A percentile compares a stretch with the other conserved stretches of the same genome.
These are phyloP conservation scores for Acleris literana DNA, from an alignment of 2,888 invertebrate genomes.

Conservation along the genomic window DNA sequence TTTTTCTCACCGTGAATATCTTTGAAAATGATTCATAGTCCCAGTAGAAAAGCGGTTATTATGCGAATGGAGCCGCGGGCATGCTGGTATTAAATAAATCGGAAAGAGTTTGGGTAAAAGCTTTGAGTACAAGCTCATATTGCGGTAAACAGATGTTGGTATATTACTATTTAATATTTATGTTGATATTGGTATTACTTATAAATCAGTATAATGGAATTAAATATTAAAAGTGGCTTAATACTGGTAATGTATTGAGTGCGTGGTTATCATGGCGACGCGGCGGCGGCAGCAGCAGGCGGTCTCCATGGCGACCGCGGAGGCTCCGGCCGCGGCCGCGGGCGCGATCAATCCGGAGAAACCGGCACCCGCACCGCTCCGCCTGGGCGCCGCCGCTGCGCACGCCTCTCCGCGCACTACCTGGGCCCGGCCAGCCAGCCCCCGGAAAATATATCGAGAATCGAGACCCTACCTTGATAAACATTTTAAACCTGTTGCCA, in stretches of 20 bases:
- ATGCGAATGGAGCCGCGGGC: no score
- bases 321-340: slow-evolving; percentile 58
- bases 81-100: no score
- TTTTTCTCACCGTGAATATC: no score
- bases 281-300: slow-evolving; percentile 65
- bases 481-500: slow-evolving; percentile 7
- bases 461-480: neutral
- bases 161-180: no score
- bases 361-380: slow-evolving; percentile 53
- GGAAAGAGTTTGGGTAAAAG: no score
- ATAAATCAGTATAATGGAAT: slow-evolving; percentile 7
- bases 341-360: slow-evolving; percentile 74
- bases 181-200: slow-evolving; percentile 14
- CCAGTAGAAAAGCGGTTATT: no score
- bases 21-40: no score
- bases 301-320: slow-evolving; percentile 74
- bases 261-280: slow-evolving; percentile 57
- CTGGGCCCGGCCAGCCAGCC: slow-evolving; percentile 26
- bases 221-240: slow-evolving; percentile 37
- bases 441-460: slow-evolving; percentile 35
- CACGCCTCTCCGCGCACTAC: slow-evolving; percentile 45
- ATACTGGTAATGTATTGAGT: slow-evolving; percentile 45
- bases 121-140: no score
- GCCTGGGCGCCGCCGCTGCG: slow-evolving; percentile 45
- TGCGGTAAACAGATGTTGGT: no score